These are phyloP conservation scores for Encarsia formosa DNA, from an alignment of 2,888 invertebrate genomes.

Conservation along the genomic window DNA sequence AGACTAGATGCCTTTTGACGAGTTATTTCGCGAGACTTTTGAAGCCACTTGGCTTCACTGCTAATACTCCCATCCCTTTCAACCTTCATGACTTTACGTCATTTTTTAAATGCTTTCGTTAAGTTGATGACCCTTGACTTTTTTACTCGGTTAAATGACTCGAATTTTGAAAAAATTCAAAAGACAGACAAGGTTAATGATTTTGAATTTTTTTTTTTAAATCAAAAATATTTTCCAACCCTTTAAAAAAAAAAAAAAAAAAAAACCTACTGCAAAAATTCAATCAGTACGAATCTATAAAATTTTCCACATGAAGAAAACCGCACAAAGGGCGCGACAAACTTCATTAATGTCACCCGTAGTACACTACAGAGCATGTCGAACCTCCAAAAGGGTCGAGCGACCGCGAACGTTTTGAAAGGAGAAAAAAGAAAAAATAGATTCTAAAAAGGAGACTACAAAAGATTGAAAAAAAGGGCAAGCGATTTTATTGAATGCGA, in stretches of 20 bases:
- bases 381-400: not conserved
- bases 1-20: too few species aligned
- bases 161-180: too few species aligned
- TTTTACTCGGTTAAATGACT: too few species aligned
- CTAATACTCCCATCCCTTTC: not conserved
- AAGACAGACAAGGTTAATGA: too few species aligned
- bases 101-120: not conserved
- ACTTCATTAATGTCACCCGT: slow-evolving; percentile 12
- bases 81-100: not conserved
- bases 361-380: slow-evolving; percentile 1
- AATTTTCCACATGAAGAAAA: slow-evolving; percentile 13
- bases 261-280: too few species aligned
- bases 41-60: too few species aligned
- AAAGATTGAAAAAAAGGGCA: slow-evolving; percentile 11
- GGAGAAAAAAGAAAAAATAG: slow-evolving; percentile 4
- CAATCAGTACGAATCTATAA: not conserved
- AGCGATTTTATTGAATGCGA: too few species aligned
- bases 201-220: too few species aligned
- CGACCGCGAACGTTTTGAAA: slow-evolving; percentile 4
- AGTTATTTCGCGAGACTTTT: too few species aligned
- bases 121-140: too few species aligned
- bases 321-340: slow-evolving; percentile 14
- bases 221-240: too few species aligned
- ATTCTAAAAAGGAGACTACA: slow-evolving; percentile 15
- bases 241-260: too few species aligned